Conservation (phyloP, 2,113 vertebrate species). For the Neoarius graeffei region DNA sequence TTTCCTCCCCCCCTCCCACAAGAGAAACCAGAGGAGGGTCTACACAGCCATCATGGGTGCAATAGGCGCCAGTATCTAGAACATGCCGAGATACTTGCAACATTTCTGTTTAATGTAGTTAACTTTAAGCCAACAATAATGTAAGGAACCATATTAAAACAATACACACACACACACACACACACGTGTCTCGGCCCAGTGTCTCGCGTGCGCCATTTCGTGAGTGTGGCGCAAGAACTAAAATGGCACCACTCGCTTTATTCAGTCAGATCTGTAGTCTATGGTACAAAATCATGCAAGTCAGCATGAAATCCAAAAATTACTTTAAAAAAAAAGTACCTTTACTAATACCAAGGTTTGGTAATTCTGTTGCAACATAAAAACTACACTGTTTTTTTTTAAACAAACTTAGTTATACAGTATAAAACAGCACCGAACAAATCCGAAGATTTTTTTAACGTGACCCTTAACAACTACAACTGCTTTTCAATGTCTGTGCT, state of each 20-base stretch:
- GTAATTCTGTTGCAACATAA: not conserved
- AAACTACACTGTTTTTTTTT: not conserved
- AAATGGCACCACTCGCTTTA: conserved; percentile 38
- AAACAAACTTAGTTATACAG: not conserved
- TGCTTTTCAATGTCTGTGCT: not conserved
- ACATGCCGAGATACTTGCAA: not conserved
- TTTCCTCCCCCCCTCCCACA: not conserved
- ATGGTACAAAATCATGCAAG: not conserved
- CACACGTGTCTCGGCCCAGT: not conserved
- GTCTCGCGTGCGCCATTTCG: conserved; percentile 43
- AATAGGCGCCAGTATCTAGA: not conserved
- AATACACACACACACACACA: not conserved
- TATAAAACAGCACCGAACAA: not conserved
- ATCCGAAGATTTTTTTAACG: not conserved
- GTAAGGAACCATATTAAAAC: conserved; percentile 28
- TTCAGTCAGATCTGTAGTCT: not conserved
- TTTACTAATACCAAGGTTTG: not conserved
- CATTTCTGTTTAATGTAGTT: not conserved
- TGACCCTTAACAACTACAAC: not conserved
- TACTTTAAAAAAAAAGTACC: not conserved
- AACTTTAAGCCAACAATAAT: not conserved
- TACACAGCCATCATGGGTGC: not conserved
- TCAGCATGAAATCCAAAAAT: not conserved
- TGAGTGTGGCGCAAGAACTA: conserved; percentile 13
- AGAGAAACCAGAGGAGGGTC: not conserved